These are phyloP conservation scores for Cichladusa arquata DNA, from an alignment of 2,113 vertebrate genomes.

Conservation along the genomic window DNA sequence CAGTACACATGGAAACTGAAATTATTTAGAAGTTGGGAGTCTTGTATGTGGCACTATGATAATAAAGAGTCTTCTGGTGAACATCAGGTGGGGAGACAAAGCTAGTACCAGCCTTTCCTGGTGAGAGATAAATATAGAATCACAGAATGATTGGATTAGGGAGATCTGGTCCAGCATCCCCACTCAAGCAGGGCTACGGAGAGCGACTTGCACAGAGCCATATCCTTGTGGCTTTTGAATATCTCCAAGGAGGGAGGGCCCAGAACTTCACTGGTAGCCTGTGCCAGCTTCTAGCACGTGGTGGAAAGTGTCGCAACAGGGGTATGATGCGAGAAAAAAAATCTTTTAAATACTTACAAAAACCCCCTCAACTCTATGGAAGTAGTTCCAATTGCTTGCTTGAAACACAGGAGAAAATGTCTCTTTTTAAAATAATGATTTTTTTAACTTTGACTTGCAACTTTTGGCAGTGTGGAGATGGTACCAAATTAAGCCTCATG, in stretches of 20 bases:
- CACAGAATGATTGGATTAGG: background rate
- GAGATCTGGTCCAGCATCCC: background rate
- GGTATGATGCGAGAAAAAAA: background rate
- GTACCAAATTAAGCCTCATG: background rate
- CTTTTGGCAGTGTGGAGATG: background rate
- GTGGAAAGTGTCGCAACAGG: background rate
- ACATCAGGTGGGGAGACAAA: background rate
- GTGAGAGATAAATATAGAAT: background rate
- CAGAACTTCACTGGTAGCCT: background rate
- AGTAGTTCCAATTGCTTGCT: background rate
- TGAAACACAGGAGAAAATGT: background rate
- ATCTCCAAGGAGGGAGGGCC: background rate
- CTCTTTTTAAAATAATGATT: background rate
- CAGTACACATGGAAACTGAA: background rate
- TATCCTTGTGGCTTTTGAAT: background rate
- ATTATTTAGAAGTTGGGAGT: background rate
- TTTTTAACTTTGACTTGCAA: background rate
- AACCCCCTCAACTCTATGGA: background rate
- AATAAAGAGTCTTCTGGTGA: background rate
- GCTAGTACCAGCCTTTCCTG: background rate
- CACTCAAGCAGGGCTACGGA: background rate
- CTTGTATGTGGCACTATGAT: background rate
- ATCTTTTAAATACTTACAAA: background rate
- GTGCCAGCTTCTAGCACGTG: background rate
- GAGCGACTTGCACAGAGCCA: background rate